These are phyloP conservation scores for Penaeus chinensis DNA, from an alignment of 1,140 invertebrate genomes.

Conservation along the genomic window DNA sequence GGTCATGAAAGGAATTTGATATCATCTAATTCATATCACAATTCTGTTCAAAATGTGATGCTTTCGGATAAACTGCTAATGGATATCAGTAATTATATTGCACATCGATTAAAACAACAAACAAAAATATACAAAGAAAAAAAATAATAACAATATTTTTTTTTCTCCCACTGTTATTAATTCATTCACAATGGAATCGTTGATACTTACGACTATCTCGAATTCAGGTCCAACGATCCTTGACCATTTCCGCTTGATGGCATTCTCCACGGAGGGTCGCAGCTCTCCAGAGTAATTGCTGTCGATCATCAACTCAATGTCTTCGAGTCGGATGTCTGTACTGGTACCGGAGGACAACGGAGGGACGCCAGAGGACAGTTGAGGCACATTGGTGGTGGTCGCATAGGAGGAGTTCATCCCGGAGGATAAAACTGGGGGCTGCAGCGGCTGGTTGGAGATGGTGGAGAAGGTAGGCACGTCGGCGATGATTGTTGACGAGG, in stretches of 20 bases:
- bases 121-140: too few relatives aligned
- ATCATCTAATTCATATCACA: too few relatives aligned
- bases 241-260: slow-evolving; percentile 86
- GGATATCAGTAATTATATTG: too few relatives aligned
- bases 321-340: slow-evolving; percentile 74
- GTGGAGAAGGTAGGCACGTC: slow-evolving; percentile 53
- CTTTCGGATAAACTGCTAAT: too few relatives aligned
- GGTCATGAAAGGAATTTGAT: too few relatives aligned
- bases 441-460: slow-evolving; percentile 42
- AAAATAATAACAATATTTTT: too few relatives aligned
- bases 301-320: slow-evolving; percentile 75
- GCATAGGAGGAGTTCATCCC: slow-evolving; percentile 31
- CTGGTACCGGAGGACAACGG: slow-evolving; percentile 46
- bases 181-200: too few relatives aligned
- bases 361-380: slow-evolving; percentile 37
- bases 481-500: slow-evolving; percentile 56
- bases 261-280: slow-evolving; percentile 79
- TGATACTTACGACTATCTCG: slow-evolving; percentile 82
- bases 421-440: slow-evolving; percentile 33
- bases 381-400: slow-evolving; percentile 56
- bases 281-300: slow-evolving; percentile 72
- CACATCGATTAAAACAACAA: too few relatives aligned
- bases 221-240: slow-evolving; percentile 84
- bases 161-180: too few relatives aligned
- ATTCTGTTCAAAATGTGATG: too few relatives aligned